Base-by-base conservation (phyloP, 2,888 invertebrate species). In the Nysson spinosus region DNA sequence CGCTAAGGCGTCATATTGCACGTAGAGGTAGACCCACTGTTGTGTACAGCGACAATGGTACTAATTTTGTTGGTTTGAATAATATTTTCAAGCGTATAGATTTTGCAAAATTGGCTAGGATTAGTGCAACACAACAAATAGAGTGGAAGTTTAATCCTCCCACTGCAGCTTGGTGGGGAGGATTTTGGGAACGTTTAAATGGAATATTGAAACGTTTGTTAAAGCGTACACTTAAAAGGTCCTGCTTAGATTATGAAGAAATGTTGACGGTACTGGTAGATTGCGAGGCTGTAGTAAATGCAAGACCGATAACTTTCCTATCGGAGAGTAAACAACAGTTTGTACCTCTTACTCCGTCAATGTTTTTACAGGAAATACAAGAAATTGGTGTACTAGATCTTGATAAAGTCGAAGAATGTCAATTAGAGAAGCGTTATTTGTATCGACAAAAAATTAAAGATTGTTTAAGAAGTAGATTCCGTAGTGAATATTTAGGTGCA, bases 161-260 rank as follows among this genome's bases (percentile, higher is more conserved):
- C 3, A 12, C 49, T 1, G 66, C 64, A 14, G 44, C 72, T 4
- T 62, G 44, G 50, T 62, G 62, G 56, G 55, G 55, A 7, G 60
- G 57, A 19, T 58, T 22, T 30, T 47, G 55, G 49, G 30, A 85
- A 82, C 69, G 58, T 1, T 3, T 58, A 1, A 75, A 88, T 7
- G 77, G 83, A 5, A 43, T 84, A 4, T 28, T 87, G 3, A 88
- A 89, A 64, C 54, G 58, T 6, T 47, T 87, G 6, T 52, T 88
- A 11, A 54, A 82, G 9, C 75, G 80, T 47, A 71, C 82, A 4
- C 58, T 88, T 1, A 85, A 87, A 6, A 77, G 75, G 34, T 72
- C 81, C 2, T 75, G 75, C 43, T 64, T 87, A 4, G 51, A 17
- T 3, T 68, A 69, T 37, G 80, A 82, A 37, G 76, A 84, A 44